Conservation (phyloP, 2,888 invertebrate species). For the Brachypterus glaber region DNA sequence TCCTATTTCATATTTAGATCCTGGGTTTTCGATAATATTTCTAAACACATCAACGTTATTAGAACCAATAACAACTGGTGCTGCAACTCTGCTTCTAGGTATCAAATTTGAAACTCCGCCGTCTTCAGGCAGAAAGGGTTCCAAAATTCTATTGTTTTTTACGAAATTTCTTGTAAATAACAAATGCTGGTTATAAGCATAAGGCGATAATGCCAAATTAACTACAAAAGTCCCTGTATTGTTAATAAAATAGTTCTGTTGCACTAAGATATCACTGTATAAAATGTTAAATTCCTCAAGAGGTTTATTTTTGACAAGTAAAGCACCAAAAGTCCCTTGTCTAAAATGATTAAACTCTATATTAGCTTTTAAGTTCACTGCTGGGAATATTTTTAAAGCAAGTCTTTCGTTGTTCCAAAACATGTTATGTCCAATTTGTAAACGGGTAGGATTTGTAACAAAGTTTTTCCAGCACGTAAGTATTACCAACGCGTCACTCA, state of each 20-base stretch:
- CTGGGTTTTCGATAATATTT: conserved; percentile 85
- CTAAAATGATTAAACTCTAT: conserved; percentile 87
- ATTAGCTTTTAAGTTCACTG: conserved; percentile 64
- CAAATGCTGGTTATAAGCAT: conserved; percentile 70
- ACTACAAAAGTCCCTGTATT: conserved; percentile 85
- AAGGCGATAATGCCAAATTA: conserved; percentile 79
- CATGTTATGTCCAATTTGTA: conserved; percentile 79
- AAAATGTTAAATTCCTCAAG: conserved; percentile 71
- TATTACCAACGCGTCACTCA: conserved; percentile 69
- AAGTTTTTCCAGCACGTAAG: conserved; percentile 70
- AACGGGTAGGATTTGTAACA: conserved; percentile 42
- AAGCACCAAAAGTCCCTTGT: conserved; percentile 70
- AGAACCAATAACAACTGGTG: conserved; percentile 84
- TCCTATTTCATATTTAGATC: conserved; percentile 88
- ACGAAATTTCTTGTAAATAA: conserved; percentile 83
- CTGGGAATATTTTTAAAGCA: conserved; percentile 70
- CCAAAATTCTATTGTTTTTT: conserved; percentile 72
- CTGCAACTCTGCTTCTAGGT: conserved; percentile 86
- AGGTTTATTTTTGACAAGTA: conserved; percentile 74
- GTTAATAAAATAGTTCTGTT: conserved; percentile 80
- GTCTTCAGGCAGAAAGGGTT: conserved; percentile 65
- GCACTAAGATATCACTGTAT: conserved; percentile 60
- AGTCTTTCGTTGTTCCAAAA: conserved; percentile 69
- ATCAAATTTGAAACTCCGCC: conserved; percentile 62
- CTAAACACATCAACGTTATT: conserved; percentile 80